Evolutionary conservation across 2,888 invertebrate genomes (phyloP).

Genomic region (Calliphora vomitoria): DNA sequence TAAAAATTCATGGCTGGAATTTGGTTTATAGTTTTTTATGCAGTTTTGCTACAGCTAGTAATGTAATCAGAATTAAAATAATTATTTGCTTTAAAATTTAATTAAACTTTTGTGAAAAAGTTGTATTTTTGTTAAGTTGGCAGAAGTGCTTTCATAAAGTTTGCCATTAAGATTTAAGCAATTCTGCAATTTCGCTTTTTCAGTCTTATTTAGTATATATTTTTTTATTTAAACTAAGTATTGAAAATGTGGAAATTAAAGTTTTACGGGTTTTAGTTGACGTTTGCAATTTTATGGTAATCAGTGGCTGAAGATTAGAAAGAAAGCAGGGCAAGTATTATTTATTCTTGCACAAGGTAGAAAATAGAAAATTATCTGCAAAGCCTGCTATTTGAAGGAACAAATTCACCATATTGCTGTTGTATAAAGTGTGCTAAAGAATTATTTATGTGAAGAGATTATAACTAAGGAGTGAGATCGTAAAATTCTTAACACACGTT

Average conservation of each 20-base stretch:
- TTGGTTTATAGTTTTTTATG: background rate
- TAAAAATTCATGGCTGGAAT: conserved; percentile 43
- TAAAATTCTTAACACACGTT: too few relatives aligned
- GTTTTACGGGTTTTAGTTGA: conserved; percentile 16
- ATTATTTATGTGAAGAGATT: too few relatives aligned
- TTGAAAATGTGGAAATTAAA: conserved; percentile 26
- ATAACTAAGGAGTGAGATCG: too few relatives aligned
- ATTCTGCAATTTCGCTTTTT: background rate
- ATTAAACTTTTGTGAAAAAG: background rate
- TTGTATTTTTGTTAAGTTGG: background rate
- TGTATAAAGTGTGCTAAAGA: background rate
- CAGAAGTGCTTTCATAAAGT: too few relatives aligned
- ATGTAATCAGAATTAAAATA: conserved; percentile 42
- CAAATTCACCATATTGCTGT: background rate
- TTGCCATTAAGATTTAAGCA: background rate
- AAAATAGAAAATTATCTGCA: background rate
- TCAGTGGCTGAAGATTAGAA: conserved; percentile 14
- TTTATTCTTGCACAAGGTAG: background rate
- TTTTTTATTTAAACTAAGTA: conserved; percentile 5
- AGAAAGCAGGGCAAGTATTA: background rate
- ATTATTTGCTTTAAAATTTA: conserved; percentile 13
- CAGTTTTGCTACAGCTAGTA: background rate
- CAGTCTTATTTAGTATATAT: background rate
- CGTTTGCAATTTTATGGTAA: conserved; percentile 43
- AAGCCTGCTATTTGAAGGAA: conserved; percentile 9